Conservation (phyloP, 2,113 vertebrate species). For the Zosterops hypoxanthus region DNA sequence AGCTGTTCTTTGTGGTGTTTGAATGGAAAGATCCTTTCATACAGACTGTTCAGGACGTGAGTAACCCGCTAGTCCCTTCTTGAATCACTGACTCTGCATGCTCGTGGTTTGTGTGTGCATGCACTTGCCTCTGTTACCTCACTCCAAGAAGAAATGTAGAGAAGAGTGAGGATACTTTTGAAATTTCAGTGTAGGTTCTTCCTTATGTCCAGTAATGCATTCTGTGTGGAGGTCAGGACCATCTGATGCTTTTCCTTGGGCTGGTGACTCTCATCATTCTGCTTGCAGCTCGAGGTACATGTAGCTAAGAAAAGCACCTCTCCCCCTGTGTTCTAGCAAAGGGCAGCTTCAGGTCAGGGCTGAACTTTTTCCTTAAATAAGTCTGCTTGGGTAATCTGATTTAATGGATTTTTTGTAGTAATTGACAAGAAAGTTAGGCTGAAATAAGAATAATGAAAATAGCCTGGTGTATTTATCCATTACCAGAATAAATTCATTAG, state of each 20-base stretch:
- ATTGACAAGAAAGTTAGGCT: not conserved
- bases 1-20: constrained; percentile 95
- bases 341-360: not conserved
- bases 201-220: not conserved
- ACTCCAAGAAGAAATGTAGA: not conserved
- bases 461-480: not conserved
- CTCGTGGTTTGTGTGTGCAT: fast-evolving
- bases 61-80: not conserved
- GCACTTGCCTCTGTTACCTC: not conserved
- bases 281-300: not conserved
- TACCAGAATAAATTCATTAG: not conserved
- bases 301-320: fast-evolving
- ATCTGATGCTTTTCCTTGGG: not conserved
- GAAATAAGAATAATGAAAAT: not conserved
- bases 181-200: not conserved
- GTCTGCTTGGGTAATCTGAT: not conserved
- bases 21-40: constrained; percentile 96
- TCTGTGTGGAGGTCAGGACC: not conserved
- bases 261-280: not conserved
- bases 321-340: not conserved
- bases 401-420: not conserved
- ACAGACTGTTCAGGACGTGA: constrained; percentile 92
- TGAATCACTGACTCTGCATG: not conserved
- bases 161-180: not conserved
- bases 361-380: not conserved